Evolutionary conservation across 2,113 vertebrate species (phyloP).

Genomic region (Callorhinus ursinus): DNA sequence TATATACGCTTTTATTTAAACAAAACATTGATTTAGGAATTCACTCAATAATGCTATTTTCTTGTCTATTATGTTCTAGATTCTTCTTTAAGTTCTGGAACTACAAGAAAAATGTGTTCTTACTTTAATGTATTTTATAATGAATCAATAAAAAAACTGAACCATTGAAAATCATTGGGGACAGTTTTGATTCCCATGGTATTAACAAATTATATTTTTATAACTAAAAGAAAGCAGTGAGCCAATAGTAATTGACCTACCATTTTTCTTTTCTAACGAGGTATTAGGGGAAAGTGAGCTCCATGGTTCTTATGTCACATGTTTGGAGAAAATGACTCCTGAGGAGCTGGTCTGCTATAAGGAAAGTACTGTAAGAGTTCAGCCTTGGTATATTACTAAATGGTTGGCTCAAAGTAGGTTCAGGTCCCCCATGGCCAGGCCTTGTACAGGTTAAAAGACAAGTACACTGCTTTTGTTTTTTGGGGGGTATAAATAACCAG

Average conservation of each 20-base stretch:
- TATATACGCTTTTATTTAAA: background rate
- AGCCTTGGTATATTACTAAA: background rate
- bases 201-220: background rate
- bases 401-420: background rate
- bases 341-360: background rate
- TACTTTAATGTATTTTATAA: background rate
- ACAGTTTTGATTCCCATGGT: background rate
- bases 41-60: background rate
- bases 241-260: background rate
- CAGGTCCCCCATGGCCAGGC: background rate
- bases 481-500: background rate
- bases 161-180: background rate
- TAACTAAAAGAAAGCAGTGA: background rate
- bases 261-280: background rate
- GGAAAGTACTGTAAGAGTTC: background rate
- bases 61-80: background rate
- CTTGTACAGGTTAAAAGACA: background rate
- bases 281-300: background rate
- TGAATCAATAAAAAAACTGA: background rate
- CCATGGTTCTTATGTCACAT: background rate
- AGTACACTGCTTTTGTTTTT: background rate
- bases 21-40: background rate
- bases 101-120: background rate
- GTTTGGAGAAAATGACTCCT: background rate
- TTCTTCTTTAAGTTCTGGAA: background rate